A percentile compares a stretch with the other conserved stretches of the same genome.
Conservation (phyloP, 2,113 vertebrate genomes). For the Thymallus thymallus region DNA sequence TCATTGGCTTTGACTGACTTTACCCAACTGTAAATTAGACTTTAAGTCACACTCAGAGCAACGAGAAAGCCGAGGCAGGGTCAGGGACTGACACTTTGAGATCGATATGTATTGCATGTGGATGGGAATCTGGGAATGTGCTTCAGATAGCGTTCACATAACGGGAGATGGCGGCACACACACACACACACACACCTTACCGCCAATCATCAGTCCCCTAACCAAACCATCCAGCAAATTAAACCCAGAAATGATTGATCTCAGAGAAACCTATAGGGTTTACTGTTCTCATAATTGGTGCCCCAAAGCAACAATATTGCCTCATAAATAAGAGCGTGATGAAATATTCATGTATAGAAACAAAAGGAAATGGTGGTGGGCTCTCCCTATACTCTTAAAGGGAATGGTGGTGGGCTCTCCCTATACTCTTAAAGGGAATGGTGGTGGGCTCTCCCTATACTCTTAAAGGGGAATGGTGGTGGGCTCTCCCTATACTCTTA, state of each 20-base stretch:
- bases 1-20: neutral
- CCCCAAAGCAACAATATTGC: slow-evolving; percentile 51
- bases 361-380: neutral
- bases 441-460: neutral
- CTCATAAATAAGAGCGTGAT: slow-evolving; percentile 47
- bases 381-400: neutral
- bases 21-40: too few species aligned
- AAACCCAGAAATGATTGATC: slow-evolving; percentile 26
- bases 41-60: neutral
- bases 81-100: neutral
- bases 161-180: neutral
- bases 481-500: neutral
- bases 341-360: slow-evolving; percentile 57
- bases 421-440: neutral
- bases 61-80: neutral
- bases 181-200: neutral
- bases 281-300: slow-evolving; percentile 24
- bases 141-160: neutral
- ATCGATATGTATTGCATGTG: neutral
- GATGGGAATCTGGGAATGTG: neutral
- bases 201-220: neutral
- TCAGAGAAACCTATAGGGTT: slow-evolving; percentile 24
- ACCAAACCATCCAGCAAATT: slow-evolving; percentile 11
- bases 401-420: too few species aligned
- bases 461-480: neutral